These are phyloP conservation scores for Geodia barretti DNA, from an alignment of 37 sponge, comb jelly and placozoan species.

Conservation along the genomic window DNA sequence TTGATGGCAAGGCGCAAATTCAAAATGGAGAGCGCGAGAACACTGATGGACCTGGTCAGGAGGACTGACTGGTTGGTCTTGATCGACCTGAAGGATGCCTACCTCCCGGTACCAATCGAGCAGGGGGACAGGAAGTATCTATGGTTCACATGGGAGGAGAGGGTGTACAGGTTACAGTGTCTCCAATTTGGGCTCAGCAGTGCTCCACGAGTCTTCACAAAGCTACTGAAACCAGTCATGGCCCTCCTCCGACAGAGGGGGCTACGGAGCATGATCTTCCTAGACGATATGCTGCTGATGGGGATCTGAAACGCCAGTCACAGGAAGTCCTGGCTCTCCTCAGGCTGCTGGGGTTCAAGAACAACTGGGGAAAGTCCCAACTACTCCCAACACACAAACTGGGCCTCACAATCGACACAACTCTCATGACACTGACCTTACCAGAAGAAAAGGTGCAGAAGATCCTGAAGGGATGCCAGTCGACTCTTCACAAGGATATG, in stretches of 20 bases:
- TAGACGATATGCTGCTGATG: constrained; percentile 60
- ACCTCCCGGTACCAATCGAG: constrained; percentile 5
- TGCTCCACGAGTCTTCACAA: constrained; percentile 10
- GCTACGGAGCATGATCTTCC: constrained; percentile 20
- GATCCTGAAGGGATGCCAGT: background rate
- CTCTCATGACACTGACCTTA: constrained; percentile 20
- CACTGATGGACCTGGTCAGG: background rate
- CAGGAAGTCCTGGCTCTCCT: background rate
- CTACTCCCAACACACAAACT: constrained; percentile 26
- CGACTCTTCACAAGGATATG: background rate
- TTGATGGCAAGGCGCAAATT: background rate
- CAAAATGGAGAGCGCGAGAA: background rate
- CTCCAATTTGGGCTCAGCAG: background rate
- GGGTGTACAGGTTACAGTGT: background rate
- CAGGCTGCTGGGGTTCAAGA: constrained; percentile 32
- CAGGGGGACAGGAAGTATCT: constrained; percentile 2
- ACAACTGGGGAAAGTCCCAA: constrained; percentile 41
- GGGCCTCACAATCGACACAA: constrained; percentile 30
- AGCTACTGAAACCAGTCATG: constrained; percentile 41
- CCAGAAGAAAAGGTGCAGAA: constrained; percentile 30
- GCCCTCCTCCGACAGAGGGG: constrained; percentile 30
- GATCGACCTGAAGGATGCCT: background rate
- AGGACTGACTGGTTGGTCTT: background rate
- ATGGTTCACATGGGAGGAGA: background rate
- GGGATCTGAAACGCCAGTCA: background rate